Evolutionary conservation across 2,797 vertebrate genomes (phyloP).

Genomic region (Pangasius mekongensis): DNA sequence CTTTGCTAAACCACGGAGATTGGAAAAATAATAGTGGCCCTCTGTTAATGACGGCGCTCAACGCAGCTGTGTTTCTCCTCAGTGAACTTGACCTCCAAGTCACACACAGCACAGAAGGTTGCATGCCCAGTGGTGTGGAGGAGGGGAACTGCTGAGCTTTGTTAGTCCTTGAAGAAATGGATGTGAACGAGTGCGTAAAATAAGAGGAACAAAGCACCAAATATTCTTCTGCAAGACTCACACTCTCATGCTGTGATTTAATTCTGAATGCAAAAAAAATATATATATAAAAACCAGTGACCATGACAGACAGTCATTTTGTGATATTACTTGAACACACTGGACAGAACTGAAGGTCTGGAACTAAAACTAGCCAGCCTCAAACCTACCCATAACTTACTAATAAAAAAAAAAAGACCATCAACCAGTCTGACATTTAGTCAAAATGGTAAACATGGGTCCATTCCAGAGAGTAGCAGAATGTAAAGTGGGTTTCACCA

Average conservation of each 20-base stretch:
- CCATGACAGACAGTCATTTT: neutral
- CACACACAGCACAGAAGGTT: conserved; percentile 43
- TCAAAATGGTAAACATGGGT: neutral
- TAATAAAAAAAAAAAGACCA: neutral
- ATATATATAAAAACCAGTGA: neutral
- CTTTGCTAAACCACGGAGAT: neutral
- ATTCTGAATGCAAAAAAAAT: neutral
- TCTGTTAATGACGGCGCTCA: conserved; percentile 22
- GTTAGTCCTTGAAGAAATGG: conserved; percentile 30
- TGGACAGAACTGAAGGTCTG: neutral
- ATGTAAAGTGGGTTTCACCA: neutral
- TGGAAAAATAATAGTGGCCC: neutral
- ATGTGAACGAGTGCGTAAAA: neutral
- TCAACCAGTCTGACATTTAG: neutral
- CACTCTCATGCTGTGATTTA: neutral
- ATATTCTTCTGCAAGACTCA: neutral
- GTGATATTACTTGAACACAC: neutral
- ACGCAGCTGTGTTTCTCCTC: conserved; percentile 30
- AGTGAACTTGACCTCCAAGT: conserved; percentile 58
- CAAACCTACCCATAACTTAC: neutral
- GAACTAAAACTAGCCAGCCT: neutral
- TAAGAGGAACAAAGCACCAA: neutral
- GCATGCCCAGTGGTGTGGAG: conserved; percentile 36
- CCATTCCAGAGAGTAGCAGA: neutral
- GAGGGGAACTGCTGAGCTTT: conserved; percentile 38